phyloP scores from a whole-genome alignment of 2,113 vertebrate genomes.

The Numenius arquata region DNA sequence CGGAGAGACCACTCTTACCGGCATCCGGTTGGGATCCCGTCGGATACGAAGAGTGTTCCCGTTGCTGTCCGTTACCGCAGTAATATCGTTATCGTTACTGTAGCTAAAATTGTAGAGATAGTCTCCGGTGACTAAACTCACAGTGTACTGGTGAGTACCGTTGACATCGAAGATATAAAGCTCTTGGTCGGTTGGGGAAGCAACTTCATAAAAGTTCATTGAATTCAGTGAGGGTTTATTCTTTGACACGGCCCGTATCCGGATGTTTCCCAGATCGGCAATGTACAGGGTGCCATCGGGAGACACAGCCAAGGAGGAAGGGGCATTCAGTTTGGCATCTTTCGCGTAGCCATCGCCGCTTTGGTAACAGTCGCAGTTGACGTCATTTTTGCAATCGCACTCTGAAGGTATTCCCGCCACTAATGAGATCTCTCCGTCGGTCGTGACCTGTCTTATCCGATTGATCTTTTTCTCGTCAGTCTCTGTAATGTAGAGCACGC shows the following conservation, averaged over 20 bases:
- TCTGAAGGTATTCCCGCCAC: conserved; percentile 90
- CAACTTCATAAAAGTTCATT: conserved; percentile 88
- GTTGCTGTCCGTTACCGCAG: conserved; percentile 89
- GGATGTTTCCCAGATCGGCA: conserved; percentile 94
- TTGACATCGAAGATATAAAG: conserved; percentile 97
- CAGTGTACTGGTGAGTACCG: conserved; percentile 93
- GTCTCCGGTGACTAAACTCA: conserved; percentile 93
- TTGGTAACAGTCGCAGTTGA: conserved; percentile 98
- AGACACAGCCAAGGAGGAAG: conserved; percentile 91
- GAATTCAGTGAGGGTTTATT: conserved; percentile 85
- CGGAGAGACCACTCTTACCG: conserved; percentile 92
- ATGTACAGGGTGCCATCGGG: conserved; percentile 93
- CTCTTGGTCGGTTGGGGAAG: conserved; percentile 92
- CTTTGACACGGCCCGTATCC: conserved; percentile 88
- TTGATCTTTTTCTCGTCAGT: conserved; percentile 96
- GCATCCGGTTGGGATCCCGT: conserved; percentile 90
- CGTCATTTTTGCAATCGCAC: conserved; percentile 96
- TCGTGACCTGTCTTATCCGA: conserved; percentile 90
- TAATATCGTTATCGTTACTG: conserved; percentile 92
- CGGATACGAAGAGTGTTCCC: conserved; percentile 93
- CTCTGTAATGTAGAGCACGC: conserved; percentile 91
- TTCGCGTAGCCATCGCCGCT: conserved; percentile 96
- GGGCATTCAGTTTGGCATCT: conserved; percentile 91
- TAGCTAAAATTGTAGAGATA: conserved; percentile 95
- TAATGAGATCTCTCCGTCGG: conserved; percentile 93